Conservation (phyloP, 2,797 vertebrate genomes). For the Lemur catta region DNA sequence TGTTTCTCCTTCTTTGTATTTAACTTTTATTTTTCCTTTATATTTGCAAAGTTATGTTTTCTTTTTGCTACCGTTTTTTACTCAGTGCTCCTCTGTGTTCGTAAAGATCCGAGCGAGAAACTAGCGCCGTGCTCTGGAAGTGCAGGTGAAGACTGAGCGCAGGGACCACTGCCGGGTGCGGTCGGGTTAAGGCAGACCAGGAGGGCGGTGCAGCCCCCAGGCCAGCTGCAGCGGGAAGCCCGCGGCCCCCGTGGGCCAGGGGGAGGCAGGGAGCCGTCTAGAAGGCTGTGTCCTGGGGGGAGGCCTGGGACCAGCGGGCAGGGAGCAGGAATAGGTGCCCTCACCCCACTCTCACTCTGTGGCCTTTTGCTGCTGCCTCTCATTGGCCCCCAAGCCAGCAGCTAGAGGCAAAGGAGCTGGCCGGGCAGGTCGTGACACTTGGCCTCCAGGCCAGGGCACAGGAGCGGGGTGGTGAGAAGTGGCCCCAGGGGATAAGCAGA, state of each 20-base stretch:
- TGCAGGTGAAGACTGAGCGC: not conserved
- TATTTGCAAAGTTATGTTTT: not conserved
- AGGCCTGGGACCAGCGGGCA: not conserved
- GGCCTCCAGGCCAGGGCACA: not conserved
- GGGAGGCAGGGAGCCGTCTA: fast-evolving
- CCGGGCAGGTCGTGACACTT: not conserved
- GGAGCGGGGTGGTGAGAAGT: not conserved
- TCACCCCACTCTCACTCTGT: not conserved
- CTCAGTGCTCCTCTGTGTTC: fast-evolving
- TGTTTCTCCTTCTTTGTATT: not conserved
- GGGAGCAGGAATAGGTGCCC: too few relatives aligned
- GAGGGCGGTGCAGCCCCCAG: fast-evolving
- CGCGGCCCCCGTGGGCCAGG: fast-evolving
- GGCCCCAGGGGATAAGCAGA: not conserved
- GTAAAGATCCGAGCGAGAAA: not conserved
- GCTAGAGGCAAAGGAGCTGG: not conserved
- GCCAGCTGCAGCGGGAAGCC: not conserved
- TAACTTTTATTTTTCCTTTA: not conserved
- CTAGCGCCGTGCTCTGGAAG: not conserved
- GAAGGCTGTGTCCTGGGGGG: not conserved
- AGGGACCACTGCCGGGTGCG: not conserved
- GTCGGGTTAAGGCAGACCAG: not conserved
- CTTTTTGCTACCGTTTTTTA: not conserved
- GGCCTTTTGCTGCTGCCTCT: not conserved
- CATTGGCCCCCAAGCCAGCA: not conserved